phyloP scores from a whole-genome alignment of 2,113 vertebrate species.

The Brienomyrus longianalis region DNA sequence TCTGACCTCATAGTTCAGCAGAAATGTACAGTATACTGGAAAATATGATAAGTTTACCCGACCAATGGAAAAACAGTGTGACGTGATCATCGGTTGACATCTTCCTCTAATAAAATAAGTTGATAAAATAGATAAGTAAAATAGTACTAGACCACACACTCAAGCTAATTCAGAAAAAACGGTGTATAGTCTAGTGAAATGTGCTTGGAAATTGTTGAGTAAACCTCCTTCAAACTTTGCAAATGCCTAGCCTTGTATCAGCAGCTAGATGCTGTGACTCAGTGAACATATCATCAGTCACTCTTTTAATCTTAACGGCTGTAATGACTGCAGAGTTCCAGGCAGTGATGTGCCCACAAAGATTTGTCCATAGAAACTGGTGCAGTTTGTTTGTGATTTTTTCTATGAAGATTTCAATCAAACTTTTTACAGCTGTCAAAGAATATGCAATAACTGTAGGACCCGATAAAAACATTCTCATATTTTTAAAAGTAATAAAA shows the following conservation, averaged over 20 bases:
- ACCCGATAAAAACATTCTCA: not conserved
- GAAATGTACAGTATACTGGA: not conserved
- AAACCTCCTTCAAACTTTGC: not conserved
- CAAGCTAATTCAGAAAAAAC: not conserved
- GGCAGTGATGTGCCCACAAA: not conserved
- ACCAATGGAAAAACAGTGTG: not conserved
- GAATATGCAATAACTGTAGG: not conserved
- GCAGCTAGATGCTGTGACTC: not conserved
- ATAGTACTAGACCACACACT: not conserved
- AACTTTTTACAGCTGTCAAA: not conserved
- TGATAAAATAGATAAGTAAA: slow-evolving; percentile 8
- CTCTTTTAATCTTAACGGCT: too few relatives aligned
- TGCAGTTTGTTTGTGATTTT: not conserved
- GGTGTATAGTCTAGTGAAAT: not conserved
- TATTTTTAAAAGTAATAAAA: not conserved
- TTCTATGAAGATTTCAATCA: not conserved
- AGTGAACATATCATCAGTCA: not conserved
- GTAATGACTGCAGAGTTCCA: not conserved
- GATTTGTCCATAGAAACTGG: not conserved
- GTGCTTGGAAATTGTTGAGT: not conserved
- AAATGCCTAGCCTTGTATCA: not conserved
- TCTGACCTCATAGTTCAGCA: not conserved
- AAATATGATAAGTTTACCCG: not conserved
- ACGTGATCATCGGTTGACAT: slow-evolving; percentile 24
- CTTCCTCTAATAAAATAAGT: slow-evolving; percentile 17